Conservation (phyloP, 2,888 invertebrate genomes). For the Pseudolycoriella hygida region DNA sequence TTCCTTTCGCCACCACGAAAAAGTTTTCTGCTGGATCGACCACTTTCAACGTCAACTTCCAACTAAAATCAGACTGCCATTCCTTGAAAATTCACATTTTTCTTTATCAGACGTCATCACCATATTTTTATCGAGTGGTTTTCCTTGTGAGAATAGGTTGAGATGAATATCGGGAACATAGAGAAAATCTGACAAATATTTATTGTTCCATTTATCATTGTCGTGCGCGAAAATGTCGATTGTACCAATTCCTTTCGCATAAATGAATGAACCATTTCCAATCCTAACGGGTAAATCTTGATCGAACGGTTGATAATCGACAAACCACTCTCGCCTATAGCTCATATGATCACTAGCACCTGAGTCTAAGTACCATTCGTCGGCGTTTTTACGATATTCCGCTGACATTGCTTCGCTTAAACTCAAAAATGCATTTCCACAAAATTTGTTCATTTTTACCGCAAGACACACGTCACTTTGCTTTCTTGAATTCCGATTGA, state of each 20-base stretch:
- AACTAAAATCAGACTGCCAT: constrained; percentile 7
- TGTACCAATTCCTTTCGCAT: neutral
- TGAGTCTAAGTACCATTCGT: neutral
- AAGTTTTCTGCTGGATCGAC: no score
- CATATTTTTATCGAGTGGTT: neutral
- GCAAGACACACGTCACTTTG: no score
- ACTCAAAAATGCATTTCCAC: no score
- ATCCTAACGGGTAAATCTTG: neutral
- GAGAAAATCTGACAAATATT: neutral
- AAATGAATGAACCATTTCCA: neutral
- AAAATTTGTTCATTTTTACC: neutral
- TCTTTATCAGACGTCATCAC: no score
- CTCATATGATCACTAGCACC: neutral
- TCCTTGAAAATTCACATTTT: constrained; percentile 8
- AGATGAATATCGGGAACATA: neutral
- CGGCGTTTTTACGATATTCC: no score
- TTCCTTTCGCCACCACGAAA: no score
- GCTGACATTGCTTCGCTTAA: no score
- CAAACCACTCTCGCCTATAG: no score
- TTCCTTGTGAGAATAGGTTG: neutral
- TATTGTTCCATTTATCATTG: neutral
- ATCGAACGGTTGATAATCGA: neutral
- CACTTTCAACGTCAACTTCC: constrained; percentile 6
- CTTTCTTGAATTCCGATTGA: no score
- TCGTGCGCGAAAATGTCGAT: neutral